A percentile compares a stretch with the other conserved stretches of the same genome.
Evolutionary conservation across 2,797 vertebrate genomes (phyloP).

Genomic region (Neopelma chrysocephalum): DNA sequence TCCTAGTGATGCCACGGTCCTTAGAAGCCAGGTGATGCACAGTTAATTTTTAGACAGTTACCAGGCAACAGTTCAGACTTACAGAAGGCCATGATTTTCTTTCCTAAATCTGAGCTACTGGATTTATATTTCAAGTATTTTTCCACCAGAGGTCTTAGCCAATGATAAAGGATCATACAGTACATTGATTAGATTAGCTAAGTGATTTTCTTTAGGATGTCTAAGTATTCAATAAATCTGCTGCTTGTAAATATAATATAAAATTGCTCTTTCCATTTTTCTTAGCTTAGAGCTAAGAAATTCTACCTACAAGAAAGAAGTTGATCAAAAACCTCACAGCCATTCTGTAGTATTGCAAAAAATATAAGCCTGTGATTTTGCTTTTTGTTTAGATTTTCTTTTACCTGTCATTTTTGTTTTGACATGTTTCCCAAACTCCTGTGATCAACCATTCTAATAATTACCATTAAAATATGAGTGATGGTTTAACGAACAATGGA

Average conservation of each 20-base stretch:
- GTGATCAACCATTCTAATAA: conserved; percentile 6
- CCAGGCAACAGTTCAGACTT: conserved; percentile 57
- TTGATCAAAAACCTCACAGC: not conserved
- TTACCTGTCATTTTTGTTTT: conserved; percentile 16
- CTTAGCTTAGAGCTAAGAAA: conserved; percentile 2
- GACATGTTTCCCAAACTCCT: conserved; percentile 16
- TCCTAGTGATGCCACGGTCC: not conserved
- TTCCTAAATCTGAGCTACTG: not conserved
- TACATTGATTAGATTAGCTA: not conserved
- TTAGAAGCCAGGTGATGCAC: conserved; percentile 50
- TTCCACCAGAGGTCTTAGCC: not conserved
- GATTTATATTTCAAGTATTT: conserved; percentile 31
- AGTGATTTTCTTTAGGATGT: not conserved
- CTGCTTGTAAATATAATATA: not conserved
- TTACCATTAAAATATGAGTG: not conserved
- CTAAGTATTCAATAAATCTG: not conserved
- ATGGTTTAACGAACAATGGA: conserved; percentile 16
- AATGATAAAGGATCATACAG: not conserved
- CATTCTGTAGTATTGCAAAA: not conserved
- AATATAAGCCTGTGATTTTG: not conserved
- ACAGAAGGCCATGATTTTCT: conserved; percentile 22
- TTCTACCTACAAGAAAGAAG: not conserved
- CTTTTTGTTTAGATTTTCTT: conserved; percentile 43
- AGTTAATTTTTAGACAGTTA: conserved; percentile 63
- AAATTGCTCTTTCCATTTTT: conserved; percentile 4